Conservation (phyloP, 2,797 vertebrate species). For the Amphiprion clarkii region DNA sequence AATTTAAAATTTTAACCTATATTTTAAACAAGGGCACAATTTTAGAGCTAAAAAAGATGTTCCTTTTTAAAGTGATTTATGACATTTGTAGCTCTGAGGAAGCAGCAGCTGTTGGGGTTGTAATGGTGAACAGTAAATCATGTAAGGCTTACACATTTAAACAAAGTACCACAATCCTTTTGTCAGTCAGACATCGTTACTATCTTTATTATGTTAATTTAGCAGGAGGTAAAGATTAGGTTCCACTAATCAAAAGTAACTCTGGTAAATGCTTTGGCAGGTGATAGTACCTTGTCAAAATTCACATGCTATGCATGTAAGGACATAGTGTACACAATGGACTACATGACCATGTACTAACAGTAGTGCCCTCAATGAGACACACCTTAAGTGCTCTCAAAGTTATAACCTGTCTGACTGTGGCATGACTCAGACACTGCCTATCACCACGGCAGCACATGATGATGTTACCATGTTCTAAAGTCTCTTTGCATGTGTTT, state of each 20-base stretch:
- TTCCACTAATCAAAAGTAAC: too few relatives aligned
- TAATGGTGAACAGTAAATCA: too few relatives aligned
- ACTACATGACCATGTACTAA: too few relatives aligned
- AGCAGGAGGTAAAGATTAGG: too few relatives aligned
- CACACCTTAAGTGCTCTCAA: conserved; percentile 42
- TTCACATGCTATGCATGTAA: conserved; percentile 33
- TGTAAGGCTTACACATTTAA: too few relatives aligned
- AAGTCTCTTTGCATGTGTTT: conserved; percentile 19
- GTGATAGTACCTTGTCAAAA: background rate
- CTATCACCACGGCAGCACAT: conserved; percentile 54
- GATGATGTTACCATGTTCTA: conserved; percentile 48
- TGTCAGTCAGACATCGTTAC: too few relatives aligned
- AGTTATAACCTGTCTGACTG: conserved; percentile 45
- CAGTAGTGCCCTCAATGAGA: too few relatives aligned
- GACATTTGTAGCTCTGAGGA: conserved; percentile 35
- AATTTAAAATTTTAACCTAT: background rate
- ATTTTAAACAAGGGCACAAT: background rate
- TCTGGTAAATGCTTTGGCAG: too few relatives aligned
- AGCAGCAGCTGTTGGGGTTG: too few relatives aligned
- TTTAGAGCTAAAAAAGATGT: conserved; percentile 19
- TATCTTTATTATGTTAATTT: too few relatives aligned
- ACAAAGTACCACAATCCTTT: too few relatives aligned
- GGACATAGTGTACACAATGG: background rate
- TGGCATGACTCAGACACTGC: conserved; percentile 36
- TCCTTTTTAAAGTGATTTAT: conserved; percentile 19